Evolutionary conservation across 2,888 invertebrate genomes (phyloP).

Genomic region (Dexiosoma caninum): DNA sequence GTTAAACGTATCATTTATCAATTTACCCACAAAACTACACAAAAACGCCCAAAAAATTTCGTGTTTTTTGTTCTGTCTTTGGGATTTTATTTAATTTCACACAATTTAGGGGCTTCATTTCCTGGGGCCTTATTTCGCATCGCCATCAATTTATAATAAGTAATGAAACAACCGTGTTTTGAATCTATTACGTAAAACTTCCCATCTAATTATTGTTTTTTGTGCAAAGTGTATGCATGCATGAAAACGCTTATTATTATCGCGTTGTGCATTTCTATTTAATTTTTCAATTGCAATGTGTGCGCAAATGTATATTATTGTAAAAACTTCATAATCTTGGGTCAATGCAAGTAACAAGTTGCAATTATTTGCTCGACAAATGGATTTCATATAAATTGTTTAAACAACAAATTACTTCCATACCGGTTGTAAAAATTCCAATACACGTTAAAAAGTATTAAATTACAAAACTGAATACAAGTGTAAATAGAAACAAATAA

Average conservation of each 20-base stretch:
- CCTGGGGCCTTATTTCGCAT: no score
- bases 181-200: constrained; percentile 2
- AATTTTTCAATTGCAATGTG: background rate
- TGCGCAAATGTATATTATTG: background rate
- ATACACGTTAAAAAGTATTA: background rate
- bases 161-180: background rate
- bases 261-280: background rate
- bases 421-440: background rate
- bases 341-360: constrained; percentile 5
- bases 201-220: background rate
- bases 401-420: constrained; percentile 1
- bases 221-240: background rate
- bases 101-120: no score
- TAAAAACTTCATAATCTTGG: background rate
- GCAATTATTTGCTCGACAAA: constrained; percentile 4
- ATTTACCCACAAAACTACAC: no score
- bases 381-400: constrained; percentile 10
- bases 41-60: no score
- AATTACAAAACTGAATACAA: background rate
- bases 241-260: background rate
- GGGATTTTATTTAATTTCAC: no score
- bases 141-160: no score
- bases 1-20: no score
- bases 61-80: no score
- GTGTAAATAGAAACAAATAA: background rate